A percentile compares a stretch with the other conserved stretches of the same genome.
phyloP scores from a whole-genome alignment of 1,140 invertebrate species.

The Orussus abietinus region DNA sequence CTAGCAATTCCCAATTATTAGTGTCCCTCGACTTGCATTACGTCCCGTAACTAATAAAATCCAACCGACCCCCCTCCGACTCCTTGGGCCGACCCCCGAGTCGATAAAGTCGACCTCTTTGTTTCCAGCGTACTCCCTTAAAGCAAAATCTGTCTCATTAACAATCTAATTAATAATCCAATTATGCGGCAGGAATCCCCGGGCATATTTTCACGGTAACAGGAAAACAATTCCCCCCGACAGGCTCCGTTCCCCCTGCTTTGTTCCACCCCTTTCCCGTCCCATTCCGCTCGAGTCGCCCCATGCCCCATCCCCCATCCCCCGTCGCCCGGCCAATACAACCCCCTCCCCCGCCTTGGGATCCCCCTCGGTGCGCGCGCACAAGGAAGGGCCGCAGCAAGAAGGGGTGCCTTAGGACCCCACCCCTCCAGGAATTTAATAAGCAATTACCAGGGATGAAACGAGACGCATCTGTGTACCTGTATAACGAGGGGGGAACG shows the following conservation, averaged over 20 bases:
- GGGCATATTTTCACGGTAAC: slow-evolving; percentile 47
- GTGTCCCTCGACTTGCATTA: no score
- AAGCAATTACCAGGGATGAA: slow-evolving; percentile 45
- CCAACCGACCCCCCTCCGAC: no score
- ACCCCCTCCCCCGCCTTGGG: slow-evolving; percentile 12
- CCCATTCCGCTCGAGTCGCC: neutral
- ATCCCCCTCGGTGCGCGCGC: neutral
- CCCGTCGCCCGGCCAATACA: slow-evolving; percentile 13
- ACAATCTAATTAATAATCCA: slow-evolving; percentile 56
- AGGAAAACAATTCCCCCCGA: slow-evolving; percentile 48
- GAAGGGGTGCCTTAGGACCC: no score
- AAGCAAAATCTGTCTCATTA: slow-evolving; percentile 51
- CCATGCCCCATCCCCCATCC: slow-evolving; percentile 8
- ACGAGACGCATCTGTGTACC: slow-evolving; percentile 42
- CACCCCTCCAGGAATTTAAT: slow-evolving; percentile 39
- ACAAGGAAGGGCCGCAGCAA: no score
- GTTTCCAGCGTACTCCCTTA: slow-evolving; percentile 24
- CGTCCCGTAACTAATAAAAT: no score
- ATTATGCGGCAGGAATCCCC: slow-evolving; percentile 46
- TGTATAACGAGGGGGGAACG: slow-evolving; percentile 26
- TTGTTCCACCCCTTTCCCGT: slow-evolving; percentile 4
- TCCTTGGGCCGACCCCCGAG: no score
- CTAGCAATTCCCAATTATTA: no score
- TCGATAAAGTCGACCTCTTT: slow-evolving; percentile 29
- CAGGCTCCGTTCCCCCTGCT: slow-evolving; percentile 22